Base-by-base conservation (phyloP, 2,888 invertebrate genomes). In the Synanthedon andrenaeformis region DNA sequence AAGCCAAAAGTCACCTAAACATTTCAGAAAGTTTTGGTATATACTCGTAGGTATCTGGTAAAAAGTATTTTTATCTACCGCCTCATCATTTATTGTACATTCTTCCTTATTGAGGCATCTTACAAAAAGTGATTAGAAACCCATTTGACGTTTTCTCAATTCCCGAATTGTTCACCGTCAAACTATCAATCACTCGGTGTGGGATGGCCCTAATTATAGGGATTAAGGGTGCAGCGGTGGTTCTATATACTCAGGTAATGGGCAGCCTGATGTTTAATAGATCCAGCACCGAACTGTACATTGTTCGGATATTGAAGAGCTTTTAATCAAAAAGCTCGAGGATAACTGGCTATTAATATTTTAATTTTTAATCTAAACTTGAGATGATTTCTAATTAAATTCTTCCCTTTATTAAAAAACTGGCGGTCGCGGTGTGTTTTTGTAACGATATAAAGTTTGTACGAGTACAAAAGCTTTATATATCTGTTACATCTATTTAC, bases 171-270 rank as follows among this genome's bases (percentile, higher is more conserved):
- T 64, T 67, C 68, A 65, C 64, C 61, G 58, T 59, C 60, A 59
- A 68, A 73, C 82, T 78, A 85, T 87, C 83, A 85, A 85, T 86
- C 86, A 87, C 78, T 57, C 76, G 61, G 66, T 74, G 70, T 76
- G 80, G 82, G 81, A 82, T 71, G 79, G 66, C 74, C 73, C 69
- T 86, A 87, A 87, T 87, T 87, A 85, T 80, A 79, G 83, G 83
- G 83, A 84, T 84, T 81, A 83, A 69, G 72, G 74, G 72, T 68
- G 72, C 69, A 63, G 62, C 66, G 62, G 70, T 51, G 35, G 51
- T 51, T 51, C 64, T 62, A 62, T 60, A 70, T 69, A 64, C 65
- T 67, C 79, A 82, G 76, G 75, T 79, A 82, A 83, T 82, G 74
- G 78, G 53, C 62, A 62, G 68, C 65, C 62, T 35, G 8, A 12